Evolutionary conservation across 1,140 invertebrate species (phyloP).

Genomic region (Orussus abietinus): DNA sequence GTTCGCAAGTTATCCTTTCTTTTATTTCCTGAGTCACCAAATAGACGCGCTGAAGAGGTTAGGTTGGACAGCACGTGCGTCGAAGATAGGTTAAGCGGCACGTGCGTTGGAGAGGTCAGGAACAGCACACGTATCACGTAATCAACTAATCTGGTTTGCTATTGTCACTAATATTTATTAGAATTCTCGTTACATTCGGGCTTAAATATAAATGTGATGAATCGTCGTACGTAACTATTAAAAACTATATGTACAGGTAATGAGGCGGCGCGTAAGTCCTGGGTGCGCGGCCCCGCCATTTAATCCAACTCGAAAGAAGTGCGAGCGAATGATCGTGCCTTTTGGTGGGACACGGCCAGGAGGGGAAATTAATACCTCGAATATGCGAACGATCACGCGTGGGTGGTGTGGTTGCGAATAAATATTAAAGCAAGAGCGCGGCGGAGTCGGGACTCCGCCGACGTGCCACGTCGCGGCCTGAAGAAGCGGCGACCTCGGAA

Average conservation of each 20-base stretch:
- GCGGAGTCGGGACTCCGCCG: neutral
- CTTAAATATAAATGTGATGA: neutral
- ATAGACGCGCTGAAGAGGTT: too few species aligned
- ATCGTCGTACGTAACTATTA: neutral
- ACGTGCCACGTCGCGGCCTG: conserved; percentile 9
- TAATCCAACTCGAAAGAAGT: too few species aligned
- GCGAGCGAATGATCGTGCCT: conserved; percentile 1
- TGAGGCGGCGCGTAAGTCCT: neutral
- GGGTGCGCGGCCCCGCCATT: too few species aligned
- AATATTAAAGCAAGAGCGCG: conserved; percentile 21
- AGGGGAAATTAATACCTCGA: conserved; percentile 52
- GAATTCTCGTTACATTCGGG: neutral
- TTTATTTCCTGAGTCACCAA: too few species aligned
- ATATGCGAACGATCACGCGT: conserved; percentile 19
- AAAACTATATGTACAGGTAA: conserved; percentile 2
- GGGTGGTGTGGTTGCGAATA: conserved; percentile 15
- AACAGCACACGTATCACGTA: too few species aligned
- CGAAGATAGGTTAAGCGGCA: too few species aligned
- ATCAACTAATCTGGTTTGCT: too few species aligned
- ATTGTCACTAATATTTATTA: neutral
- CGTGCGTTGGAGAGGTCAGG: too few species aligned
- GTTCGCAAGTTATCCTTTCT: conserved; percentile 17
- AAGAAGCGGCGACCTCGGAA: too few species aligned
- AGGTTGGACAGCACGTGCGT: too few species aligned
- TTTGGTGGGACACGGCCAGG: conserved; percentile 36